phyloP scores from a whole-genome alignment of 2,888 invertebrate genomes.

The Ichneumon xanthorius region DNA sequence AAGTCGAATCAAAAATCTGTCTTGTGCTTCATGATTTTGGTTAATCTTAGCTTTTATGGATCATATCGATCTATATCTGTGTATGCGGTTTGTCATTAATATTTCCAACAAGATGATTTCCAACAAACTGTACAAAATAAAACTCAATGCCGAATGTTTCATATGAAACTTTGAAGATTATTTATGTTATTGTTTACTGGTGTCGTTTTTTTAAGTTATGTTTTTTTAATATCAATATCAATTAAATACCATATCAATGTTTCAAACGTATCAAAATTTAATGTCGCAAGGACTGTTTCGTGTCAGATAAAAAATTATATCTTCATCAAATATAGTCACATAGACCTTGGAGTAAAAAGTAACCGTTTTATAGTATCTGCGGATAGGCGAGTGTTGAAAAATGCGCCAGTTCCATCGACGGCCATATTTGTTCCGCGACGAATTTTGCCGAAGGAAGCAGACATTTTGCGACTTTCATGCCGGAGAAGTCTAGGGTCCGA shows the following conservation, averaged over 20 bases:
- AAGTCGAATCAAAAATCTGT: background rate
- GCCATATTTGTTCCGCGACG: background rate
- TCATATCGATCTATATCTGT: background rate
- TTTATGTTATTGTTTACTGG: background rate
- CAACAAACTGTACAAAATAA: background rate
- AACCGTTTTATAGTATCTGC: background rate
- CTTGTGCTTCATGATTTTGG: background rate
- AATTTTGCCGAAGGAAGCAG: constrained; percentile 53
- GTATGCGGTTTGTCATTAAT: too few species aligned
- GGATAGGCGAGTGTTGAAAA: background rate
- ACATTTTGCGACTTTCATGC: constrained; percentile 72
- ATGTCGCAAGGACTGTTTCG: too few species aligned
- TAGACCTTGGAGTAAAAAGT: too few species aligned
- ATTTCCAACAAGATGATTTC: too few species aligned
- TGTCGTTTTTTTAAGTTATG: background rate
- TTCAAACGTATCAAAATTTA: too few species aligned
- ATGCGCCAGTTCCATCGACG: background rate
- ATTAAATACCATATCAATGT: too few species aligned
- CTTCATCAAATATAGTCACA: too few species aligned
- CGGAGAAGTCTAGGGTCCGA: constrained; percentile 36
- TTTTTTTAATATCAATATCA: too few species aligned
- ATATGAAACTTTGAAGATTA: background rate
- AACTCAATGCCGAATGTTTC: background rate
- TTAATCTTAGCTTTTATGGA: background rate
- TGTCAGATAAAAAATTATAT: too few species aligned